phyloP scores from a whole-genome alignment of 1,140 invertebrate species.

The Colletes gigas region DNA sequence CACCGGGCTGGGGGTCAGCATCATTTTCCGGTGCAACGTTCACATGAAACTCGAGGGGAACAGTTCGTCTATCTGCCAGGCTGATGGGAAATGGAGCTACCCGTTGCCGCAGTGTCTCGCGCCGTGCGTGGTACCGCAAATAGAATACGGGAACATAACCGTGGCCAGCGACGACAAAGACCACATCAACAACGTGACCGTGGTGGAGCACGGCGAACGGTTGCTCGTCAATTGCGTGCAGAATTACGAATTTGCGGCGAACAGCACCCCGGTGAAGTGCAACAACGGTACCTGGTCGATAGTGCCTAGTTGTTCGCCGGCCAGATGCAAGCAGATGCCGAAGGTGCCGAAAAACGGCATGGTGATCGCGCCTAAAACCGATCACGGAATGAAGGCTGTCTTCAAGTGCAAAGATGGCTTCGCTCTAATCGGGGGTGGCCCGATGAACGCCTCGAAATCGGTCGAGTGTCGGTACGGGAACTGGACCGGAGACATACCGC shows the following conservation, averaged over 20 bases:
- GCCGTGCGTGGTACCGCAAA: constrained; percentile 94
- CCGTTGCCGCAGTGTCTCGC: constrained; percentile 94
- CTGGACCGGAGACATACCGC: constrained; percentile 93
- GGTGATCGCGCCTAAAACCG: constrained; percentile 97
- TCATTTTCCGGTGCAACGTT: constrained; percentile 96
- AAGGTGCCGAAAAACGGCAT: constrained; percentile 93
- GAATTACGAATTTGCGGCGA: constrained; percentile 92
- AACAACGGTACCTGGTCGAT: constrained; percentile 98
- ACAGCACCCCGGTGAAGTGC: constrained; percentile 89
- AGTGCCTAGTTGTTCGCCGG: constrained; percentile 94
- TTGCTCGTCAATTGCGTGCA: constrained; percentile 92
- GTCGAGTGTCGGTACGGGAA: constrained; percentile 95
- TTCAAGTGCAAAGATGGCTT: constrained; percentile 97
- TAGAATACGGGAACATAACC: constrained; percentile 90
- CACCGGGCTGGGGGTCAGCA: constrained; percentile 93
- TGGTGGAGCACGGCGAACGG: constrained; percentile 92
- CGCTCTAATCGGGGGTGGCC: constrained; percentile 85
- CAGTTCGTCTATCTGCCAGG: constrained; percentile 94
- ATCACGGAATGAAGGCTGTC: constrained; percentile 95
- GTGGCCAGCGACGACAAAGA: constrained; percentile 76
- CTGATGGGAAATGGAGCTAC: constrained; percentile 96
- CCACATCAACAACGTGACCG: constrained; percentile 80
- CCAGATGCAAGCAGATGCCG: constrained; percentile 94
- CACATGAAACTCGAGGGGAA: constrained; percentile 95
- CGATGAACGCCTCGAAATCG: constrained; percentile 79